phyloP scores from a whole-genome alignment of 2,113 vertebrate species.

The Hippolais icterina region DNA sequence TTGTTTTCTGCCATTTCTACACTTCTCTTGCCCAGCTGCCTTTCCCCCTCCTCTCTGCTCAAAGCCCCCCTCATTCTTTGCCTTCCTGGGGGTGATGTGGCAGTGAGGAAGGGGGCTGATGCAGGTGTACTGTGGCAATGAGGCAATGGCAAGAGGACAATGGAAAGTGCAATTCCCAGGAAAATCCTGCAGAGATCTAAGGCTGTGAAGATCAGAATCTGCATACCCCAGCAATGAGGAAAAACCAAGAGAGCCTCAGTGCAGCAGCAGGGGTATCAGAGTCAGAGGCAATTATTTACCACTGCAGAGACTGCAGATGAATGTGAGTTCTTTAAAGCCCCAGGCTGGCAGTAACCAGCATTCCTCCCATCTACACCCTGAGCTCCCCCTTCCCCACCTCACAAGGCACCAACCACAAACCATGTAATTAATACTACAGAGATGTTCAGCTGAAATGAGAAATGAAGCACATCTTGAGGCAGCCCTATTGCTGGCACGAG shows the following conservation, averaged over 20 bases:
- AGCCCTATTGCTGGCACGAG: neutral
- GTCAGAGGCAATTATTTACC: neutral
- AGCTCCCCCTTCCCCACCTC: neutral
- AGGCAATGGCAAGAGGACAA: neutral
- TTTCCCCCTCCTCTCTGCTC: neutral
- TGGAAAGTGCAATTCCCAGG: neutral
- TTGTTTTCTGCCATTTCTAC: neutral
- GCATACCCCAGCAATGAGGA: neutral
- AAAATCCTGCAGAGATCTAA: neutral
- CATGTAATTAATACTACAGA: neutral
- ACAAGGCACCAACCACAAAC: neutral
- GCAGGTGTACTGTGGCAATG: neutral
- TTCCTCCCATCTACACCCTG: neutral
- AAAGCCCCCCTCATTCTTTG: neutral
- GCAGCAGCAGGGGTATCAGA: neutral
- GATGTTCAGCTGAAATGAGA: neutral
- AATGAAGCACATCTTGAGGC: neutral
- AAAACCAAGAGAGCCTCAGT: neutral
- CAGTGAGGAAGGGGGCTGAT: neutral
- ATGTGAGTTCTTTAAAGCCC: neutral
- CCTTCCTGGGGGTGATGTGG: neutral
- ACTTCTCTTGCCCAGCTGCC: neutral
- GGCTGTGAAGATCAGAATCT: neutral
- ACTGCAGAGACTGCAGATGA: neutral
- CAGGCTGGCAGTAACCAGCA: neutral